Evolutionary conservation across 1,140 invertebrate species (phyloP).

Genomic region (Samia ricini): DNA sequence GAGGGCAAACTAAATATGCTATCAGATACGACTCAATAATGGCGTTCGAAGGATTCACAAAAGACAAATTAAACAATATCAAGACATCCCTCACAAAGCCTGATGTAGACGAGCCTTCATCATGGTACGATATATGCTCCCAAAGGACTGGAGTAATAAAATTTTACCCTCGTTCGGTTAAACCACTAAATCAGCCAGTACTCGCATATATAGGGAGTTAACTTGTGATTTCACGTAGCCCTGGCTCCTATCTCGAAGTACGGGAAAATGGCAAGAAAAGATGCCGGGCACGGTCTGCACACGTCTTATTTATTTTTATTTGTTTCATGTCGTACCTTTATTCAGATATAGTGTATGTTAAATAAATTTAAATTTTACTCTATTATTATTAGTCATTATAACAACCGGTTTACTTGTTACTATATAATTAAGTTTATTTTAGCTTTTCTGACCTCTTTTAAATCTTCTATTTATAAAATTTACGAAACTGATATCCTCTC

Average conservation of each 20-base stretch:
- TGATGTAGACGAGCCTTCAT: slow-evolving; percentile 17
- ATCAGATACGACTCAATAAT: background rate
- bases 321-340: slow-evolving; percentile 18
- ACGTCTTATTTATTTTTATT: slow-evolving; percentile 69
- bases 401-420: too few relatives aligned
- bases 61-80: slow-evolving; percentile 22
- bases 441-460: too few relatives aligned
- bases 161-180: slow-evolving; percentile 38
- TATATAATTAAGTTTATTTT: too few relatives aligned
- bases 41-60: background rate
- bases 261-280: slow-evolving; percentile 65
- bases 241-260: slow-evolving; percentile 52
- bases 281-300: slow-evolving; percentile 41
- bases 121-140: slow-evolving; percentile 21
- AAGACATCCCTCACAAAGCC: slow-evolving; percentile 17
- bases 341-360: slow-evolving; percentile 27
- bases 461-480: too few relatives aligned
- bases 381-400: too few relatives aligned
- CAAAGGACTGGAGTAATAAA: slow-evolving; percentile 30
- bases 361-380: slow-evolving; percentile 27
- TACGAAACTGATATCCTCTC: too few relatives aligned
- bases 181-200: slow-evolving; percentile 45
- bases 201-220: slow-evolving; percentile 52
- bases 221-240: slow-evolving; percentile 67
- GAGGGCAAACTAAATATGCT: background rate